Conservation (phyloP, 2,113 vertebrate genomes). For the Lutjanus erythropterus region DNA sequence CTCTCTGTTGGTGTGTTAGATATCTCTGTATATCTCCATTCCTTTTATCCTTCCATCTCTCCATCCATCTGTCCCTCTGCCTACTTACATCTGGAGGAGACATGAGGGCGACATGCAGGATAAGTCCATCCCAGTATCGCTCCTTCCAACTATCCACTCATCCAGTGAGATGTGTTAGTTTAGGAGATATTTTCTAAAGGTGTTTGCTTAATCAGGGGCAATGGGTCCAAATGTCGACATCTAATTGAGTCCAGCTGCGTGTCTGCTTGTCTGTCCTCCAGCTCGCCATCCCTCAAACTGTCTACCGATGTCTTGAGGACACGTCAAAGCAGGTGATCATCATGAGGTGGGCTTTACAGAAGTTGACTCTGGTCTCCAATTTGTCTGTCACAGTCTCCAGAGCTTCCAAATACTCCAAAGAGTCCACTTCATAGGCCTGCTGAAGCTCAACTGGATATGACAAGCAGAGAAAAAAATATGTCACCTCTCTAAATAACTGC, state of each 20-base stretch:
- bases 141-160: conserved; percentile 17
- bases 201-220: conserved; percentile 20
- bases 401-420: conserved; percentile 95
- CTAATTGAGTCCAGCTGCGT: not conserved
- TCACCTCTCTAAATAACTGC: not conserved
- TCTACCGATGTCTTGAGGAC: conserved; percentile 92
- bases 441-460: conserved; percentile 91
- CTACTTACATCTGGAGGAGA: conserved; percentile 39
- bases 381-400: conserved; percentile 95
- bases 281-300: conserved; percentile 2
- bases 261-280: conserved; percentile 34
- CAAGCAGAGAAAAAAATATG: conserved; percentile 4
- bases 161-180: conserved; percentile 12
- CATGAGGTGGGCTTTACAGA: conserved; percentile 99
- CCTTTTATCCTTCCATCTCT: conserved; percentile 13
- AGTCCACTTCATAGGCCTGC: conserved; percentile 94
- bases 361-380: conserved; percentile 96
- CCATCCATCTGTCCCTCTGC: conserved; percentile 23
- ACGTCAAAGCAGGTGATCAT: conserved; percentile 99
- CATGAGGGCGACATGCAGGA: conserved; percentile 19
- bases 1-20: conserved; percentile 20
- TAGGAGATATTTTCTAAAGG: conserved; percentile 25
- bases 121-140: conserved; percentile 17
- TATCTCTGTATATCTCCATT: conserved; percentile 7
- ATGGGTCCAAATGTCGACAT: conserved; percentile 8